Conservation (phyloP, 2,888 invertebrate genomes). For the Spisula solida region DNA sequence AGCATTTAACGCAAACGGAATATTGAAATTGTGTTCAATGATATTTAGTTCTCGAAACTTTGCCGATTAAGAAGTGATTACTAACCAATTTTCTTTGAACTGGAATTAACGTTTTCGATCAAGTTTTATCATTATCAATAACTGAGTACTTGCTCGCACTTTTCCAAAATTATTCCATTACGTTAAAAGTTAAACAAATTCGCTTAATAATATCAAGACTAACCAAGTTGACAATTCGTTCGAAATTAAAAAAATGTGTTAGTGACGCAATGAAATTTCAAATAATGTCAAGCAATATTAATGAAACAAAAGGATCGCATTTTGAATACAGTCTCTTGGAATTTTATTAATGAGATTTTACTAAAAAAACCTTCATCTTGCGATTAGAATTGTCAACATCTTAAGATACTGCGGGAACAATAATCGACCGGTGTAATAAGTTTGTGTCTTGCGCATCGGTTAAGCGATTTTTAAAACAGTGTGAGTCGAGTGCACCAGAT, state of each 20-base stretch:
- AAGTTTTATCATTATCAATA: too few relatives aligned
- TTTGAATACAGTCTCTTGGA: background rate
- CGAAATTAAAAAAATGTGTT: background rate
- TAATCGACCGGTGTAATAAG: background rate
- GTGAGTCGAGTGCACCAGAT: background rate
- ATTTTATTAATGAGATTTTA: slow-evolving; percentile 1
- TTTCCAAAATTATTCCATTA: background rate
- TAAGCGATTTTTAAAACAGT: background rate
- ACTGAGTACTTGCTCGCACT: too few relatives aligned
- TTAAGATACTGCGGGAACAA: background rate
- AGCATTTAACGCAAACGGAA: too few relatives aligned
- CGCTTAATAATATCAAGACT: background rate
- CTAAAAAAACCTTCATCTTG: background rate
- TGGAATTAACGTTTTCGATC: too few relatives aligned
- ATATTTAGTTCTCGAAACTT: too few relatives aligned
- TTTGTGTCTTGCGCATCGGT: background rate
- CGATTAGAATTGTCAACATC: slow-evolving; percentile 1
- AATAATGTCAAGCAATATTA: background rate
- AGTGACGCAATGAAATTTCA: slow-evolving; percentile 15
- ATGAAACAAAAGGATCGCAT: background rate
- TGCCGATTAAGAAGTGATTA: too few relatives aligned
- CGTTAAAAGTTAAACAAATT: background rate
- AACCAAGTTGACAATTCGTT: background rate
- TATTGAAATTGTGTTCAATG: too few relatives aligned
- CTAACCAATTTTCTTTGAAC: too few relatives aligned